Evolutionary conservation across 2,113 vertebrate genomes (phyloP).

Genomic region (Tonatia bakeri): DNA sequence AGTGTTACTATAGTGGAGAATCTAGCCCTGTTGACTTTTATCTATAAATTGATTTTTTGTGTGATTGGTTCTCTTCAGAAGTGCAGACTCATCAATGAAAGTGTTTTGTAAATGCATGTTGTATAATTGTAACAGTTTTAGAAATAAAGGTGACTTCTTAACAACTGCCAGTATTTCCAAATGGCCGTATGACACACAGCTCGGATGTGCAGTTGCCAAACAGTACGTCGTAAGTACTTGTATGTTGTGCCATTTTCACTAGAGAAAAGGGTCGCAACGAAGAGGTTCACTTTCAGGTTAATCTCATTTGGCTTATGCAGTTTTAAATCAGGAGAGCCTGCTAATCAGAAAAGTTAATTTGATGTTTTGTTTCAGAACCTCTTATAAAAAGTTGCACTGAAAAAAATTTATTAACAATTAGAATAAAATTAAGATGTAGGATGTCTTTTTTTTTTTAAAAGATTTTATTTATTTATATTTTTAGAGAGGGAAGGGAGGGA

Average conservation of each 20-base stretch:
- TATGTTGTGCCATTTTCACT: neutral
- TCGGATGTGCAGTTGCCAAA: neutral
- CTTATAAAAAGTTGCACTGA: neutral
- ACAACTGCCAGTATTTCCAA: neutral
- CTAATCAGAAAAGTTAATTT: neutral
- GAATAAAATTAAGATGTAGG: neutral
- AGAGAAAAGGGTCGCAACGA: neutral
- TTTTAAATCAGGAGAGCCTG: conserved; percentile 6
- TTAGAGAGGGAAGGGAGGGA: too few relatives aligned
- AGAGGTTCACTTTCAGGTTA: neutral
- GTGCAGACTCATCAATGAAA: neutral
- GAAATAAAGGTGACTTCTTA: conserved; percentile 26
- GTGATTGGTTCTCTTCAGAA: neutral
- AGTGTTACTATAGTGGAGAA: neutral
- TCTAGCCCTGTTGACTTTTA: neutral
- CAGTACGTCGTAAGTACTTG: neutral
- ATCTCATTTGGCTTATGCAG: neutral
- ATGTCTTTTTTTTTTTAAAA: too few relatives aligned
- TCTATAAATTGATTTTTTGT: neutral
- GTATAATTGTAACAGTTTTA: neutral
- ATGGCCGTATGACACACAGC: neutral
- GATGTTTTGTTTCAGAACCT: neutral
- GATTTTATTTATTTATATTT: too few relatives aligned
- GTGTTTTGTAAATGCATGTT: neutral
- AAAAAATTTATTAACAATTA: neutral